Base-by-base conservation (phyloP, 2,797 vertebrate genomes). In the Aythya fuligula region DNA sequence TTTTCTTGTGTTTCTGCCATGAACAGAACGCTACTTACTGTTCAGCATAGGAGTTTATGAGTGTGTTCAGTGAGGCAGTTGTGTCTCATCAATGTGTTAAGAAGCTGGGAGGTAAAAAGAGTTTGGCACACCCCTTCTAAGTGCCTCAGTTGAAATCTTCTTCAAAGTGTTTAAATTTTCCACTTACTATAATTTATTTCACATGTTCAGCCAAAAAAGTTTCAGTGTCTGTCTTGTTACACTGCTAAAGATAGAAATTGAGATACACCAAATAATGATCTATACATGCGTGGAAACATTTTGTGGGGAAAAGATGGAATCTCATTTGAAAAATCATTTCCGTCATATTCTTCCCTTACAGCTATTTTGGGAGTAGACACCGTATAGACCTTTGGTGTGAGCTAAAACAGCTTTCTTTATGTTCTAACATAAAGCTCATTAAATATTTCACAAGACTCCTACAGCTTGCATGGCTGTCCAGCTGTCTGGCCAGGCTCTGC, bases 401-500 rank as follows among this genome's bases (percentile, higher is more conserved):
- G 49, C 27, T 79, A 85, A 61, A 74, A 3, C 15, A 61, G 43
- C 32, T 90, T 94, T 7, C 69, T 93, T 85, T 82, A 22, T 87
- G 25, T 87, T 92, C 79, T 81, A n/a, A 39, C 47, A 32, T 77
- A 88, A 91, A 85, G 25, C 28, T 58, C 18, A 19, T 65, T 89
- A 85, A 77, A 17, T 20, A 54, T 76, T 94, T 92, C 41, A 70
- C 25, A 34, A 16, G 41, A 69, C 25, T 84, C 54, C 60, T 94
- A 19, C 17, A 73, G 83, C 62, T 75, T 79, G 64, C 34, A 18
- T 0, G 28, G 3, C 77, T 82, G 70, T 85, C 74, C 56, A 36
- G 86, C 92, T 94, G 87, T 92, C 90, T 85, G 80, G 56, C 36
- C 64, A 71, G 71, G 20, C 71, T 87, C n/a, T 32, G 30, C 57